A percentile compares a stretch with the other conserved stretches of the same genome.
These are phyloP conservation scores for Spermophilus dauricus DNA, from an alignment of 2,113 vertebrate species.

Conservation along the genomic window DNA sequence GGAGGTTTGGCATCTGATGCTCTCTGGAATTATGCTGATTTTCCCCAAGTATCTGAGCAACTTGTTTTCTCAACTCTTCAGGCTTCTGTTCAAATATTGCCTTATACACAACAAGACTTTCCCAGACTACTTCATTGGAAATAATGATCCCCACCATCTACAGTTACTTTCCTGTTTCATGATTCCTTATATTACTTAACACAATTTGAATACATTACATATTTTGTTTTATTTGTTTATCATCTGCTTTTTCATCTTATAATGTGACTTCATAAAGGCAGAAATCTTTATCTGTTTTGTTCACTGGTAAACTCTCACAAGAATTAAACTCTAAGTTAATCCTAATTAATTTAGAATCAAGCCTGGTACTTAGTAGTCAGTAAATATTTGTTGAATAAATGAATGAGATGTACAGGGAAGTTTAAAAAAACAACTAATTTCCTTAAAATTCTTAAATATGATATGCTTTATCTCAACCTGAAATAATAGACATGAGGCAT, in stretches of 20 bases:
- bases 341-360: background rate
- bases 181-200: background rate
- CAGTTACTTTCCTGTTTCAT: background rate
- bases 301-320: background rate
- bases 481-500: too few relatives aligned
- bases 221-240: background rate
- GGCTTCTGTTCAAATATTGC: background rate
- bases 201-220: background rate
- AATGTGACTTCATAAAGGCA: background rate
- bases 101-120: background rate
- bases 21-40: background rate
- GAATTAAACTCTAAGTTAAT: too few relatives aligned
- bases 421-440: background rate
- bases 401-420: background rate
- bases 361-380: background rate
- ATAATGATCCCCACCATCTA: background rate
- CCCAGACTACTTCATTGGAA: background rate
- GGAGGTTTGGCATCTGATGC: background rate
- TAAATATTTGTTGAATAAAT: background rate
- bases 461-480: background rate
- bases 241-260: background rate
- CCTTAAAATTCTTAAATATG: background rate
- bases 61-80: background rate
- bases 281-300: background rate
- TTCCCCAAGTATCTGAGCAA: background rate